Evolutionary conservation across 2,113 vertebrate genomes (phyloP), one percentile per base, ranked within the genome.

Genomic region (Chaetodon trifascialis): DNA sequence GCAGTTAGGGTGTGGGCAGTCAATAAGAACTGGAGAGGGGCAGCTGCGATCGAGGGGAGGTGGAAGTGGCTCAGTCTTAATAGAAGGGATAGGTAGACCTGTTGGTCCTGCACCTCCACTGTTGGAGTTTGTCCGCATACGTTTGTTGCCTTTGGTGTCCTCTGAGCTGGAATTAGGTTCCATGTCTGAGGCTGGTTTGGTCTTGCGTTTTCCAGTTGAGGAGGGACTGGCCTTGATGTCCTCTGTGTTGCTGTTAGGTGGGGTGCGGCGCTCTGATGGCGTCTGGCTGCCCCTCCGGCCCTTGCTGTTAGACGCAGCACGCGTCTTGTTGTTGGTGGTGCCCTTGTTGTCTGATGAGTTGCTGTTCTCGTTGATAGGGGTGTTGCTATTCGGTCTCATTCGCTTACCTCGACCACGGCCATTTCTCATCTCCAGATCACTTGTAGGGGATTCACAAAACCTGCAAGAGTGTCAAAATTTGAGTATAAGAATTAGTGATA

Each of bases 81-180:
- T 93, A 0, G 95, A 91, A 1, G 97, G 91, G 40, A 96, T 89
- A 42, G 94, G 88, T 16, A 95, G 46, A 70, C 90, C 88, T 8
- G 94, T 86, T 19, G 94, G 83, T 40, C 89, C 93, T 3, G 84
- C 56, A 84, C 93, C 76, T 92, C 92, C 0, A 90, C 94, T 73
- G 95, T 96, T 73, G 89, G 98, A 99, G 89, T 98, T 99, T 0
- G 98, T 99, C 81, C 98, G 97, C 93, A 99, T 98, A 38, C 98
- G 97, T 86, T 99, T 99, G 95, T 97, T 99, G 91, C 97, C 98
- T 95, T 98, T 99, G 80, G 96, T 97, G 92, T 99, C 98, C 96
- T 99, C 98, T 0, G 98, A 99, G 91, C 98, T 99, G n/a, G 98
- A 99, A 91, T 98, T 99, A n/a, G 98, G 97, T 83, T 99, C 97